A percentile compares a stretch with the other conserved stretches of the same genome.
Evolutionary conservation across 1,140 invertebrate genomes (phyloP).

Genomic region (Agraylea sexmaculata): DNA sequence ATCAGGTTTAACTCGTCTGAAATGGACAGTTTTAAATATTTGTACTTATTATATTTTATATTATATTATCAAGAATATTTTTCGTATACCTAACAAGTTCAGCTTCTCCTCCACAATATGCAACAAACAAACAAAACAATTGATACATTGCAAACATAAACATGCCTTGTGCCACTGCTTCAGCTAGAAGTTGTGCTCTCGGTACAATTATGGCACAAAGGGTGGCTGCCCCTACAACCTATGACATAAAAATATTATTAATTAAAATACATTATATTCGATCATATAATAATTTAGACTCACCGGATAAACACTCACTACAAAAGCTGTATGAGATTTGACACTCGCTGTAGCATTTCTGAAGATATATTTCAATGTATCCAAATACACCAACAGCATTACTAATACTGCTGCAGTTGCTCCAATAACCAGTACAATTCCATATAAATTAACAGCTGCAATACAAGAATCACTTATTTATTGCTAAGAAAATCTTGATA

Average conservation of each 20-base stretch:
- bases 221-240: constrained; percentile 44
- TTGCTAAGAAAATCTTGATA: not conserved
- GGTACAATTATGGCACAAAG: constrained; percentile 46
- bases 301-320: constrained; percentile 50
- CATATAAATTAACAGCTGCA: constrained; percentile 44
- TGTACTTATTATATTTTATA: not conserved
- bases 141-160: constrained; percentile 52
- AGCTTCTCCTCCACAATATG: constrained; percentile 46
- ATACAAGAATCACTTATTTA: constrained; percentile 21
- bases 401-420: constrained; percentile 37
- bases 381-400: constrained; percentile 37
- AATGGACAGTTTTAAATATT: no score
- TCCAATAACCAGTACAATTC: constrained; percentile 38
- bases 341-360: constrained; percentile 36
- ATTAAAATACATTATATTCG: constrained; percentile 4
- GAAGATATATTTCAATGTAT: constrained; percentile 41
- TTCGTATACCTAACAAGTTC: constrained; percentile 43
- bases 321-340: constrained; percentile 42
- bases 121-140: constrained; percentile 45
- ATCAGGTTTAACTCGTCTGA: constrained; percentile 32
- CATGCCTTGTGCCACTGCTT: constrained; percentile 47
- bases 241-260: constrained; percentile 10
- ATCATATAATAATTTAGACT: constrained; percentile 23
- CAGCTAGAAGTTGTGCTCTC: constrained; percentile 44
- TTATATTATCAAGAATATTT: not conserved